These are phyloP conservation scores for Mycteria americana DNA, from an alignment of 2,797 vertebrate genomes.

Conservation along the genomic window DNA sequence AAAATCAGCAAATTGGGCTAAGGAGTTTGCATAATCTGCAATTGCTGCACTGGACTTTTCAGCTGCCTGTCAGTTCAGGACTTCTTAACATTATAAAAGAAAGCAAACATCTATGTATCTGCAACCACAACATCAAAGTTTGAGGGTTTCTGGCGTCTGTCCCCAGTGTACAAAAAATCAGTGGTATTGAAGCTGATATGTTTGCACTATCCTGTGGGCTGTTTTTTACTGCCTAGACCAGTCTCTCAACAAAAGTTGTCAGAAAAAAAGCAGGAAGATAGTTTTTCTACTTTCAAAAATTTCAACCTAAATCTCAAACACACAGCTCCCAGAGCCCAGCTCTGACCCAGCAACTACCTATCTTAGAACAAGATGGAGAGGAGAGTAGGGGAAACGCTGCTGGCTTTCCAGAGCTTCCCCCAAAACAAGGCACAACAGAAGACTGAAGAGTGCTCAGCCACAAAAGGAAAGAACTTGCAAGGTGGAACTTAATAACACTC, in stretches of 20 bases:
- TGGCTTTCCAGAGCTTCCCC: neutral
- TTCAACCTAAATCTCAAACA: neutral
- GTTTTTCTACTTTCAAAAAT: neutral
- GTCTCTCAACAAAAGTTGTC: neutral
- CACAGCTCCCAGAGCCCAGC: neutral
- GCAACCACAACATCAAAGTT: neutral
- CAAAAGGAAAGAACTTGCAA: neutral
- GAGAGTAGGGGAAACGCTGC: neutral
- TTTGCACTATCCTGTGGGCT: accelerated
- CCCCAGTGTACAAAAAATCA: accelerated
- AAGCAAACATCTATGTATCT: neutral
- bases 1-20: neutral
- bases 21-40: neutral
- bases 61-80: neutral
- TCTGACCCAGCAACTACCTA: neutral
- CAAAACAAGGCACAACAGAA: neutral
- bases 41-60: neutral
- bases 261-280: neutral
- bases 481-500: neutral
- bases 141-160: neutral
- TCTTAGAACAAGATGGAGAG: neutral
- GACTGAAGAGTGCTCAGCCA: neutral
- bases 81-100: neutral
- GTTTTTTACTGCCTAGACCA: neutral
- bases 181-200: neutral